phyloP scores from a whole-genome alignment of 2,888 invertebrate genomes.

The Notodonta ziczac region DNA sequence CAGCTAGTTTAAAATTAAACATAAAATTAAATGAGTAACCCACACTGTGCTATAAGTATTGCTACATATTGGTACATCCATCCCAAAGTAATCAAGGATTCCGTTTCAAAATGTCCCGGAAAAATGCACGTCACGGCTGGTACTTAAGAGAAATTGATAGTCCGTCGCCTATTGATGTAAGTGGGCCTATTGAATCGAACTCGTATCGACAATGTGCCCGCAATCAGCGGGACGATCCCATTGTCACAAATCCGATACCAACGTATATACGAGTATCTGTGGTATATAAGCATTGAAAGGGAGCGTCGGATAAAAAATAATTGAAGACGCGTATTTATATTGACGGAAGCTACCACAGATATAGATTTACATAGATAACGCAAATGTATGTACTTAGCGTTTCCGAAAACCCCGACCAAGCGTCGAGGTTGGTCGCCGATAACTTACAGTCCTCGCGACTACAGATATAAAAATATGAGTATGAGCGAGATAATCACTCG shows the following conservation, averaged over 20 bases:
- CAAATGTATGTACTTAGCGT: no score
- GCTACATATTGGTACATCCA: neutral
- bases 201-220: slow-evolving; percentile 53
- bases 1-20: no score
- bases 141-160: slow-evolving; percentile 41
- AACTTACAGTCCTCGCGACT: no score
- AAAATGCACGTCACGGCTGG: slow-evolving; percentile 9
- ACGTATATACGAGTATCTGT: no score
- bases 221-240: slow-evolving; percentile 64
- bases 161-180: slow-evolving; percentile 39
- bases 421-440: no score
- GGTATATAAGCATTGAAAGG: neutral
- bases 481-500: no score
- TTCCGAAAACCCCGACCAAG: no score
- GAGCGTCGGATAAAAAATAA: neutral
- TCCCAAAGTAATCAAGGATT: neutral
- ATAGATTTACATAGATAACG: no score
- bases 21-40: no score
- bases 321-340: no score
- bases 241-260: slow-evolving; percentile 54
- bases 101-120: slow-evolving; percentile 3
- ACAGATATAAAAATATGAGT: no score
- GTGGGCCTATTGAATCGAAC: slow-evolving; percentile 51
- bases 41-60: neutral
- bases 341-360: no score